Base-by-base conservation (phyloP, 1,140 invertebrate species). In the Zaprionus africanus region DNA sequence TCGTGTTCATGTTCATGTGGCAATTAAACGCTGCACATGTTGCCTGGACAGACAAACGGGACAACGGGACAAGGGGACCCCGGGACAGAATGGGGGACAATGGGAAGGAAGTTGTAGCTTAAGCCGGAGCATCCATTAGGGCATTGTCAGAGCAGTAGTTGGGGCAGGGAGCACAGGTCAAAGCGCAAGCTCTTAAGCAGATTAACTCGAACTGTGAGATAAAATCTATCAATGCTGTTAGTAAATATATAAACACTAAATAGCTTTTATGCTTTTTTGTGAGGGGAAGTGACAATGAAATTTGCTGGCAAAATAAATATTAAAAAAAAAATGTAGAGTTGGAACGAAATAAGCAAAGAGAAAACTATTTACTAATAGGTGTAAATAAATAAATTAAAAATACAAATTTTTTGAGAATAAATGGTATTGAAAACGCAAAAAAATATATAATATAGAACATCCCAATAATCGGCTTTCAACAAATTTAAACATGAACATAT, bases 1-100 rank as follows among this genome's bases (percentile, higher is more conserved):
- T 46, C 41, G n/a, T 17, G 59, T 71, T 38, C 53, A 60, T 73
- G 65, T 78, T 63, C 62, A 67, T 82, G 71, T 86, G 79, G 82
- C 82, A 86, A 86, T 86, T 86, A 86, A 86, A 86, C 59, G 76
- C 43, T 62, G 77, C 60, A 73, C 71, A 81, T 84, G 82, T 76
- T 53, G 54, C 63, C 26, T 34, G 24, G 17, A 77, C 46, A 34
- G 60, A 22, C 31, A 58, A 15, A 67, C 11, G 12, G 13, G 19
- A 24, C 19, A 13, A n/a, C 5, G 19, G 22, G 22, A 13, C 3
- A 22, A n/a, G 5, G 19, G 22, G 22, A 13, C 3, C 12, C 19
- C 0, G 9, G 17, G n/a, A 49, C n/a, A n/a, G 15, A n/a, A 9
- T 9, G 17, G 9, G 46, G 19, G 11, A 26, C 26, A 54, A 26